Evolutionary conservation across 2,113 vertebrate genomes (phyloP).

Genomic region (Xenopus tropicalis): DNA sequence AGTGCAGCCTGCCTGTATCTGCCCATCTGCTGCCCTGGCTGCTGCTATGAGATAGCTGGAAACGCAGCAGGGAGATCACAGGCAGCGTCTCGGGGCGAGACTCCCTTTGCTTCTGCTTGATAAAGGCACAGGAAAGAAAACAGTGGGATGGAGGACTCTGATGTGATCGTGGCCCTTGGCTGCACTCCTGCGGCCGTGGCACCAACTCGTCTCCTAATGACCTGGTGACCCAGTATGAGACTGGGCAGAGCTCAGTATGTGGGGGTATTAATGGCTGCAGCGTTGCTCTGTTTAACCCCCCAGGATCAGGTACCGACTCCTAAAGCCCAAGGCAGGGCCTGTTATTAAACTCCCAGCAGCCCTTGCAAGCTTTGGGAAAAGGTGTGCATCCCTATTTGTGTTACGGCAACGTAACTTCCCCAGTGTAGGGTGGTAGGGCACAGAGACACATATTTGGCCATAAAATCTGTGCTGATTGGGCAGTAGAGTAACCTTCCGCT

Average conservation of each 20-base stretch:
- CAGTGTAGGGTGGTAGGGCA: too few species aligned
- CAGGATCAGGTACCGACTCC: too few species aligned
- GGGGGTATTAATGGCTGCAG: neutral
- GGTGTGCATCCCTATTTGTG: too few species aligned
- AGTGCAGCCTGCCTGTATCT: slow-evolving; percentile 56
- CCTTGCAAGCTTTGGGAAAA: too few species aligned
- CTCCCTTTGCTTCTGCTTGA: slow-evolving; percentile 65
- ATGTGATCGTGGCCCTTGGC: slow-evolving; percentile 51
- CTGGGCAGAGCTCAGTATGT: neutral
- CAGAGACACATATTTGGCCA: too few species aligned
- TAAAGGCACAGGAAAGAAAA: slow-evolving; percentile 42
- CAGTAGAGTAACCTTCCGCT: too few species aligned
- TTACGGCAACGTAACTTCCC: too few species aligned
- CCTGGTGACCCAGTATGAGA: slow-evolving; percentile 54
- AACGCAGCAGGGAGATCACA: slow-evolving; percentile 58
- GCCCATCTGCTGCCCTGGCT: slow-evolving; percentile 53
- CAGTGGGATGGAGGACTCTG: neutral
- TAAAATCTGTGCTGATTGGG: too few species aligned
- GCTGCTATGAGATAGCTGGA: slow-evolving; percentile 58
- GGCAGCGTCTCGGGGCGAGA: slow-evolving; percentile 53
- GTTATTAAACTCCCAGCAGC: too few species aligned
- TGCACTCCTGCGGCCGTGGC: slow-evolving; percentile 49
- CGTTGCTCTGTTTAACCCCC: too few species aligned
- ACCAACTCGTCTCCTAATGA: slow-evolving; percentile 56
- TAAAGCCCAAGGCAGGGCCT: too few species aligned